Percentiles rank a stretch among this genome's conserved stretches.
These are phyloP conservation scores for Lepidocolaptes lacrymiger DNA, from an alignment of 2,797 vertebrate genomes.

Conservation along the genomic window DNA sequence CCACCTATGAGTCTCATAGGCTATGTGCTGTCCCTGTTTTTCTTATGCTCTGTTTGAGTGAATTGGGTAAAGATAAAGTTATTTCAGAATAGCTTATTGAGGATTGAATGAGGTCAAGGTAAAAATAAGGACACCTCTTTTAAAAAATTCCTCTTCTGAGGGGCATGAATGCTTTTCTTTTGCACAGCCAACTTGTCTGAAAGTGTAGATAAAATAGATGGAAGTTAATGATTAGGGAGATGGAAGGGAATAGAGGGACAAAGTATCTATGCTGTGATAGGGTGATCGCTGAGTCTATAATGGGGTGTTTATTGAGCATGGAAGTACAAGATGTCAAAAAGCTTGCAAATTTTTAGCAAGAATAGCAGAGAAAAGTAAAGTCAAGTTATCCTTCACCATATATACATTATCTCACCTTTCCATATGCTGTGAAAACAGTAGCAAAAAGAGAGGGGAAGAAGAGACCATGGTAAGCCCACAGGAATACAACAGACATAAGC, in stretches of 20 bases:
- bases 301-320: background rate
- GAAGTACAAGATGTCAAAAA: background rate
- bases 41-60: background rate
- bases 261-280: background rate
- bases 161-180: background rate
- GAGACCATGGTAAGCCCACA: background rate
- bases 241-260: background rate
- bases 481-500: background rate
- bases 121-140: background rate
- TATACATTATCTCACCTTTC: background rate
- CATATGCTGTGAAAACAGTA: background rate
- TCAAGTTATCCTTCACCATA: background rate
- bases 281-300: background rate
- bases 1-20: background rate
- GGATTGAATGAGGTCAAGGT: background rate
- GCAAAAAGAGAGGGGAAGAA: background rate
- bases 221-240: background rate
- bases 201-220: background rate
- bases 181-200: background rate
- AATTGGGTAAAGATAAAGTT: background rate
- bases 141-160: background rate
- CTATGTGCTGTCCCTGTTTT: background rate
- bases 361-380: background rate
- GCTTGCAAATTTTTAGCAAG: background rate
- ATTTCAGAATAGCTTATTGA: background rate